phyloP scores from a whole-genome alignment of 2,888 invertebrate genomes.

The Cyaniris semiargus region DNA sequence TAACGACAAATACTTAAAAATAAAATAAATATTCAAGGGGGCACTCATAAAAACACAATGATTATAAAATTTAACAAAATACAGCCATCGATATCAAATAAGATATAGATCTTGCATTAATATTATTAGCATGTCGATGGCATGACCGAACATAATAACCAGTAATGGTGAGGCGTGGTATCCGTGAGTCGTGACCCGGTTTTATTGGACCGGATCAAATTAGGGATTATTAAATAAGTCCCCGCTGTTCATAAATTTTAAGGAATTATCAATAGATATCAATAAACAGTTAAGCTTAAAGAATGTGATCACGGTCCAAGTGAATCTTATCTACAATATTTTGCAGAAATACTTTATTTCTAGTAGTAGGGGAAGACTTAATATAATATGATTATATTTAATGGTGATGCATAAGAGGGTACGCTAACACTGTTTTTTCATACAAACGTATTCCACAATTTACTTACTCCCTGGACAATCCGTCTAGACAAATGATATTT shows the following conservation, averaged over 20 bases:
- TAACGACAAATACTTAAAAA: too few relatives aligned
- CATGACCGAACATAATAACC: conserved; percentile 75
- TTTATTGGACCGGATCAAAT: conserved; percentile 60
- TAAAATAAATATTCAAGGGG: too few relatives aligned
- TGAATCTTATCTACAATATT: background rate
- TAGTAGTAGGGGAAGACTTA: too few relatives aligned
- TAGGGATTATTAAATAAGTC: conserved; percentile 57
- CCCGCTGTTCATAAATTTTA: conserved; percentile 26
- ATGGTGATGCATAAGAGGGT: too few relatives aligned
- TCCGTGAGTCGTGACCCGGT: conserved; percentile 56
- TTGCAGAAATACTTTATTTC: too few relatives aligned
- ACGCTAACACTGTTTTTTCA: too few relatives aligned
- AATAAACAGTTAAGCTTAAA: background rate
- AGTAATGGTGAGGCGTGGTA: conserved; percentile 49
- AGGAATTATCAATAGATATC: background rate
- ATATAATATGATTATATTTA: too few relatives aligned
- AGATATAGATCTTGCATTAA: conserved; percentile 49
- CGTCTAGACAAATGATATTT: too few relatives aligned
- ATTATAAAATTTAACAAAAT: too few relatives aligned
- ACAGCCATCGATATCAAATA: conserved; percentile 39
- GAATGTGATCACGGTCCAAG: background rate
- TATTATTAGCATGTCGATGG: conserved; percentile 60
- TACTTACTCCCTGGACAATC: too few relatives aligned
- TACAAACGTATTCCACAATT: too few relatives aligned
- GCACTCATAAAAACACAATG: too few relatives aligned